Percentiles rank a stretch among this genome's conserved stretches.
Conservation (phyloP, 1,140 invertebrate species). For the Tigriopus japonicus region DNA sequence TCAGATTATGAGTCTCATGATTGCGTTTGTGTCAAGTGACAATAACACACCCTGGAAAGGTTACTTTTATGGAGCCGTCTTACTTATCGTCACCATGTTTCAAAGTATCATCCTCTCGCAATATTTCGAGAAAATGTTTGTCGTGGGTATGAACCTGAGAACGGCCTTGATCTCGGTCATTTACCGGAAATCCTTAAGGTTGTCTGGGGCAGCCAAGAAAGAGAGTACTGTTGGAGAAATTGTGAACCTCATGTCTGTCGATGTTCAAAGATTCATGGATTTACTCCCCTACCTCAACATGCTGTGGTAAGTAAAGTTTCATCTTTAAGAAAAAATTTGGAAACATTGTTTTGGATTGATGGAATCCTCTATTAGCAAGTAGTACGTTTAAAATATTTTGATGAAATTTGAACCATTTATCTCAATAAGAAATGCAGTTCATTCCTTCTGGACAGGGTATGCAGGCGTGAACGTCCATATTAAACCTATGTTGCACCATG, state of each 20-base stretch:
- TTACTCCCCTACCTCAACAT: constrained; percentile 76
- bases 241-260: constrained; percentile 82
- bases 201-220: constrained; percentile 23
- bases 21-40: constrained; percentile 15
- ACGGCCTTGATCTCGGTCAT: constrained; percentile 81
- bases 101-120: constrained; percentile 74
- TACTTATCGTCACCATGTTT: constrained; percentile 55
- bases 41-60: constrained; percentile 34
- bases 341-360: too few relatives aligned
- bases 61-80: constrained; percentile 30
- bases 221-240: constrained; percentile 72
- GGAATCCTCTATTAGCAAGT: too few relatives aligned
- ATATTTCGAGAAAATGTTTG: constrained; percentile 74
- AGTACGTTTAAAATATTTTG: too few relatives aligned
- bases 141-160: constrained; percentile 73
- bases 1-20: neutral
- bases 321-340: too few relatives aligned
- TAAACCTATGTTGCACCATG: too few relatives aligned
- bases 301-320: constrained; percentile 43
- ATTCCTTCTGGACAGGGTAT: too few relatives aligned
- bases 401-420: too few relatives aligned
- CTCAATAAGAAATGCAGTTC: too few relatives aligned
- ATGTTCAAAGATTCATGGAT: constrained; percentile 65
- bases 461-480: too few relatives aligned
- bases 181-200: constrained; percentile 50